These are phyloP conservation scores for Pseudomugil gertrudae DNA, from an alignment of 2,797 vertebrate genomes.

Conservation along the genomic window DNA sequence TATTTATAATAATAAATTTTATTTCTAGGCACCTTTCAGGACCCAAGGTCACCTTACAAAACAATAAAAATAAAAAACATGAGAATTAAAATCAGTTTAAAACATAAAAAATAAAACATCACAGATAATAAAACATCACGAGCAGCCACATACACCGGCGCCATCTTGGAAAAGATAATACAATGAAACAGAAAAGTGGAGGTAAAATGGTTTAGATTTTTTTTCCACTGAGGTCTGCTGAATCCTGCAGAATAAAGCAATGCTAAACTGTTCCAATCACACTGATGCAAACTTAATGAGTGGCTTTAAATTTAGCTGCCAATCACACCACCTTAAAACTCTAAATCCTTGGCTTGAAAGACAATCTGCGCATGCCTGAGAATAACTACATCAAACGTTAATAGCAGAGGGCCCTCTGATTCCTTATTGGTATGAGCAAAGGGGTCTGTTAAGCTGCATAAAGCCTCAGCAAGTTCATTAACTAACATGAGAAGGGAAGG, in stretches of 20 bases:
- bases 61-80: too few species aligned
- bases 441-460: constrained; percentile 73
- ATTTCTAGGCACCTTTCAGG: too few species aligned
- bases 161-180: too few species aligned
- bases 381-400: constrained; percentile 60
- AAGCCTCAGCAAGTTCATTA: constrained; percentile 77
- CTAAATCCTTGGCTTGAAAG: constrained; percentile 57
- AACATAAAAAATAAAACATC: too few species aligned
- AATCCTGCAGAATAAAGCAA: constrained; percentile 61
- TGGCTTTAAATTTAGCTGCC: constrained; percentile 71
- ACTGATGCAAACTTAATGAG: constrained; percentile 69
- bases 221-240: constrained; percentile 44
- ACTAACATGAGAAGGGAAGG: constrained; percentile 67
- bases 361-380: constrained; percentile 50
- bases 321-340: constrained; percentile 72
- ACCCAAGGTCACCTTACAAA: too few species aligned
- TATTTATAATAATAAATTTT: too few species aligned
- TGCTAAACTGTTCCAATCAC: constrained; percentile 58
- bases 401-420: constrained; percentile 32
- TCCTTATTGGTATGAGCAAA: constrained; percentile 67
- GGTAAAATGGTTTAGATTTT: constrained; percentile 56
- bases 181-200: constrained; percentile 27
- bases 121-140: too few species aligned
- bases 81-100: too few species aligned
- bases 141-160: too few species aligned